phyloP scores from a whole-genome alignment of 2,888 invertebrate genomes.

The Nomada hirtipes region DNA sequence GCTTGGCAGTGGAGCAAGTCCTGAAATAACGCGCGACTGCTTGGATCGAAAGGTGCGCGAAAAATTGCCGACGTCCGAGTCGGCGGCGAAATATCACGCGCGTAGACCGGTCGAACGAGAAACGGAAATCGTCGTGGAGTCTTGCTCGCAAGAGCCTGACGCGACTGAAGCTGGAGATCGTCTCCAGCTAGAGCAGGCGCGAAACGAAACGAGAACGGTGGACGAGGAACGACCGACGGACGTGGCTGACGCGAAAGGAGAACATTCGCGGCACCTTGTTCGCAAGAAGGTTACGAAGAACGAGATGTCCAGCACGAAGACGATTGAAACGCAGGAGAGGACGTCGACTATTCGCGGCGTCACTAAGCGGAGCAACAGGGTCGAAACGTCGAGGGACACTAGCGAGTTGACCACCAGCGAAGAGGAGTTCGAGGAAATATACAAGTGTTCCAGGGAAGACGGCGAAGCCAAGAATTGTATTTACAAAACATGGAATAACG shows the following conservation, averaged over 20 bases:
- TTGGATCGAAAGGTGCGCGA: slow-evolving; percentile 13
- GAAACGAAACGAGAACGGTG: background rate
- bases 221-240: background rate
- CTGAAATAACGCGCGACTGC: slow-evolving; percentile 65
- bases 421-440: slow-evolving; percentile 49
- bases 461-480: background rate
- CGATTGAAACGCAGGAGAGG: background rate
- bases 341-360: background rate
- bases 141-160: background rate
- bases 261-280: background rate
- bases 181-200: background rate
- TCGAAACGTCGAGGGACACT: background rate
- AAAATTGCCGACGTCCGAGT: slow-evolving; percentile 36
- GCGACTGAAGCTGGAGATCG: background rate
- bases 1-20: slow-evolving; percentile 59
- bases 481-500: background rate
- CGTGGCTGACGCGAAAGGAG: background rate
- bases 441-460: slow-evolving; percentile 10
- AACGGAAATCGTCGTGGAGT: background rate
- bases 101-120: slow-evolving; percentile 7
- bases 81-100: slow-evolving; percentile 1
- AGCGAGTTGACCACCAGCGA: slow-evolving; percentile 32
- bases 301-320: slow-evolving; percentile 16
- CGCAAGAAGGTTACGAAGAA: slow-evolving; percentile 27
- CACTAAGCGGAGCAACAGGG: background rate